Base-by-base conservation (phyloP, 2,113 vertebrate genomes). In the Phylloscopus whistleri region DNA sequence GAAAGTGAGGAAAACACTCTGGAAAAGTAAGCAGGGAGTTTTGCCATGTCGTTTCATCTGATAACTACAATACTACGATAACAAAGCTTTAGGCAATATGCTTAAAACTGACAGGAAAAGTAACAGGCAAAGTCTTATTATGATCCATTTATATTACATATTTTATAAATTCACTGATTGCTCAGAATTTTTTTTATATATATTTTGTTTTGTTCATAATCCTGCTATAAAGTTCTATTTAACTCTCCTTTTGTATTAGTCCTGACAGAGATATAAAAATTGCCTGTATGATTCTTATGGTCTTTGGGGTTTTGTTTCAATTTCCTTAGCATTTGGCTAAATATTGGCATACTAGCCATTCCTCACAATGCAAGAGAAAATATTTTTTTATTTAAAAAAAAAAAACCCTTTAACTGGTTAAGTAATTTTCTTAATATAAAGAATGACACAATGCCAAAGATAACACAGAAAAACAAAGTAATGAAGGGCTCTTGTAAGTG, bases 51-150 rank as follows among this genome's bases (percentile, higher is more conserved):
- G 2, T 96, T 96, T 96, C 85, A 94, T 95, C 95, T 96, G 93
- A 96, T 97, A 95, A 81, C 73, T 80, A 51, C 35, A 94, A 78
- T 76, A 76, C 59, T 90, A 87, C 0, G 19, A 95, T 95, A 96
- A 96, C 74, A 97, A 95, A 96, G 92, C 92, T 97, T 94, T 94
- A 97, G 95, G 96, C 93, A 94, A 96, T 89, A 90, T 94, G 67
- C 59, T 93, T 94, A 92, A 94, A 89, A 93, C 70, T 89, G 93
- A 94, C 95, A 94, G 84, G 80, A 92, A 95, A 95, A 92, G 85
- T 87, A 96, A 89, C 59, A 78, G 84, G 74, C 82, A 78, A 92
- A 91, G 31, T 64, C 73, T 82, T 81, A 68, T 88, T 93, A 94
- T 44, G 53, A 92, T 93, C 76, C 55, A 41, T 83, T 93, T 92